These are phyloP conservation scores for Macquaria ambigua DNA, from an alignment of 2,113 vertebrate genomes.

Conservation along the genomic window DNA sequence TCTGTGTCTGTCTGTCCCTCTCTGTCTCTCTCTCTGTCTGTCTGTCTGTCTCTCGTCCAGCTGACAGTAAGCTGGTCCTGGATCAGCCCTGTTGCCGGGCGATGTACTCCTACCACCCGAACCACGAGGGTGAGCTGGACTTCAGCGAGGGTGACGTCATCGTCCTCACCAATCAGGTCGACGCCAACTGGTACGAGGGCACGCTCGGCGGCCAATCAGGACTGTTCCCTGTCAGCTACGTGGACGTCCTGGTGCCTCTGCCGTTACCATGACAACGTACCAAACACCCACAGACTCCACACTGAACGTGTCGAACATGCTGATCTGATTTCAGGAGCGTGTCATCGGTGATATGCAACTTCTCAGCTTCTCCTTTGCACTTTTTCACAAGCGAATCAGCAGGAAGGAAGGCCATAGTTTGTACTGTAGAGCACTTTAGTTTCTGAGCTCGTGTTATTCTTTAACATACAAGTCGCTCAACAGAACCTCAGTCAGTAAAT, in stretches of 20 bases:
- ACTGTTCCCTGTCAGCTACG: constrained; percentile 93
- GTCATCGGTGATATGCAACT: constrained; percentile 28
- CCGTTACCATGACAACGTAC: constrained; percentile 81
- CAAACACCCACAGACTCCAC: neutral
- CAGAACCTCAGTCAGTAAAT: constrained; percentile 1
- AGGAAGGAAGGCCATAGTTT: constrained; percentile 42
- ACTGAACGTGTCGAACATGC: neutral
- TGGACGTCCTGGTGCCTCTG: constrained; percentile 92
- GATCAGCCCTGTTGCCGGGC: constrained; percentile 93
- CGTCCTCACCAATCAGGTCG: constrained; percentile 89
- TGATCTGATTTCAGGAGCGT: neutral
- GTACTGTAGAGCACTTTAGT: constrained; percentile 35
- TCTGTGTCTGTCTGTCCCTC: neutral
- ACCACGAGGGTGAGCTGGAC: constrained; percentile 83
- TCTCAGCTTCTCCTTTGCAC: constrained; percentile 45
- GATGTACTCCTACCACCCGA: constrained; percentile 90
- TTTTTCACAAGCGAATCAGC: constrained; percentile 33
- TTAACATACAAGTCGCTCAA: neutral
- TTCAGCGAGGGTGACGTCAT: constrained; percentile 90
- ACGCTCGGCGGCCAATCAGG: constrained; percentile 87
- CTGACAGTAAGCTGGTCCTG: constrained; percentile 59
- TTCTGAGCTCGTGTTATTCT: neutral
- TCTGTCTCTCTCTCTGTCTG: too few species aligned
- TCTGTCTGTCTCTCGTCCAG: constrained; percentile 20
- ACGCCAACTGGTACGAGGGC: constrained; percentile 94